Evolutionary conservation across 2,113 vertebrate species (phyloP).

Genomic region (Phalacrocorax carbo): DNA sequence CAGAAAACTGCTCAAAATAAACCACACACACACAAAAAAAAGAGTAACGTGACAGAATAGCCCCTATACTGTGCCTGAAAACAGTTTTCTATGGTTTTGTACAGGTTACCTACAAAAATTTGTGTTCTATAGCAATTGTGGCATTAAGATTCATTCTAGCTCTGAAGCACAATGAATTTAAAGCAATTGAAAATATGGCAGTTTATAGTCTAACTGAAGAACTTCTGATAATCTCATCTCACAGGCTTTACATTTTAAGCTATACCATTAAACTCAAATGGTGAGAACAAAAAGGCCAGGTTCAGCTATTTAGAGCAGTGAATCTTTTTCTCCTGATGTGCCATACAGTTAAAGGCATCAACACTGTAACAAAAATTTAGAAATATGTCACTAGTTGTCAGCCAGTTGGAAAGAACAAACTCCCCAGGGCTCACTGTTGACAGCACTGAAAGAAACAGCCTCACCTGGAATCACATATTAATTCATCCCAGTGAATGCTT

Average conservation of each 20-base stretch:
- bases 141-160: neutral
- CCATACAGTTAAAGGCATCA: neutral
- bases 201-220: neutral
- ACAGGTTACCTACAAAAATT: neutral
- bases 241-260: neutral
- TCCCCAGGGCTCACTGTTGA: neutral
- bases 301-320: neutral
- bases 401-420: neutral
- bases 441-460: neutral
- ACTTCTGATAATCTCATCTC: neutral
- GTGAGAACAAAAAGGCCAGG: neutral
- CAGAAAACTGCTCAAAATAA: neutral
- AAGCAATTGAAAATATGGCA: neutral
- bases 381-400: conserved; percentile 27
- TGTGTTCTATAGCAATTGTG: neutral
- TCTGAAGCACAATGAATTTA: neutral
- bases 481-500: neutral
- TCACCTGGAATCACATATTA: conserved; percentile 35
- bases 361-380: neutral
- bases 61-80: neutral
- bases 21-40: neutral
- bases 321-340: neutral
- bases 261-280: neutral
- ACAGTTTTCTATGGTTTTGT: neutral
- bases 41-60: neutral